Evolutionary conservation across 2,888 invertebrate genomes (phyloP), one percentile per base, ranked within the genome.

Genomic region (Netelia fuscicornis): DNA sequence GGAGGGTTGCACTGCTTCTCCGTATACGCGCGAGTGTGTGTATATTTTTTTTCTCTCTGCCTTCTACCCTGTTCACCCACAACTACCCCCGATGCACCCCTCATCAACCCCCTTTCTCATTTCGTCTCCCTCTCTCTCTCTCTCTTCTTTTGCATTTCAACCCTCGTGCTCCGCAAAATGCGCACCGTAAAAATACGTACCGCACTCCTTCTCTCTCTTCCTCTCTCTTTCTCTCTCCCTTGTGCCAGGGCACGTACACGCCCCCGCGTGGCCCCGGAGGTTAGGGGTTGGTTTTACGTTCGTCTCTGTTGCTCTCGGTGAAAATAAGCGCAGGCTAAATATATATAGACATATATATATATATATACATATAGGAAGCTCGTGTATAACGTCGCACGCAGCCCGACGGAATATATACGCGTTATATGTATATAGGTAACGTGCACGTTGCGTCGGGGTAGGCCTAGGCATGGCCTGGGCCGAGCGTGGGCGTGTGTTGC

Each of bases 401-500:
- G 85, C 58, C 79, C 82, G 88, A 89, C 89, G 87, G 37, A 89
- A 82, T 86, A 81, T 74, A 70, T 74, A 48, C 72, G 58, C 60
- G 70, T 62, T 88, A 88, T 90, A 89, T 88, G 77, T 89, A 87
- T 82, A 70, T 88, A 60, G 17, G 54, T 44, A 60, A 54, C 37
- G 48, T 44, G 11, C 86, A 89, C 88, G 90, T 90, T 89, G 89
- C 89, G 91, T 91, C 90, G 90, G 91, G 91, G 91, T 91, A 91
- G 91, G 91, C 91, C 91, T 91, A 91, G 87, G 88, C 88, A 84
- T 79, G 87, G 88, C 88, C 88, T 89, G 85, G 78, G 78, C 77
- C 81, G 86, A 83, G 90, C 89, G 91, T 89, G 91, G 91, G 91
- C 91, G 91, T 91, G 90, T 89, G 91, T 90, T 87, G 90, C 91